Evolutionary conservation across 1,140 invertebrate genomes (phyloP).

Genomic region (Ectropis grisescens): DNA sequence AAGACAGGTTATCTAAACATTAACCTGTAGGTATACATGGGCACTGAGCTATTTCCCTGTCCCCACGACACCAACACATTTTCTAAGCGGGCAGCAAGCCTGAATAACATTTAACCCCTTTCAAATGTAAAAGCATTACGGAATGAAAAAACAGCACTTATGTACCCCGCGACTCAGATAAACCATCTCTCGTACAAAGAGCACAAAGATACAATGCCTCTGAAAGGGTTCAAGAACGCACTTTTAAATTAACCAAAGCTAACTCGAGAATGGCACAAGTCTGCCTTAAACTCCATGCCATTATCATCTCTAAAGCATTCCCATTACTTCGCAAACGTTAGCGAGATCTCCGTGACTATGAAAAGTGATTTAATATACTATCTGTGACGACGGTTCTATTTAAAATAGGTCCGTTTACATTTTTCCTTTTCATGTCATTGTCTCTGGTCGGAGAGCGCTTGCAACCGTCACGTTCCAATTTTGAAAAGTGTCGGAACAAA

Average conservation of each 20-base stretch:
- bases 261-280: conserved; percentile 31
- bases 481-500: conserved; percentile 70
- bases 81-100: conserved; percentile 56
- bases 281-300: conserved; percentile 15
- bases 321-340: not conserved
- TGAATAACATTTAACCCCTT: conserved; percentile 69
- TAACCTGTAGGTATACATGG: too few species aligned
- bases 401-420: conserved; percentile 65
- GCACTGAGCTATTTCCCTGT: conserved; percentile 33
- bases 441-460: conserved; percentile 60
- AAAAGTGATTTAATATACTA: conserved; percentile 46
- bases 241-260: conserved; percentile 63
- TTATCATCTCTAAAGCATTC: conserved; percentile 19
- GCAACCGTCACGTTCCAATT: conserved; percentile 69
- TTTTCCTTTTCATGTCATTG: conserved; percentile 70
- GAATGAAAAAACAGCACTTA: conserved; percentile 70
- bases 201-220: conserved; percentile 69
- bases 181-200: conserved; percentile 67
- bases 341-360: not conserved
- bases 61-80: conserved; percentile 57
- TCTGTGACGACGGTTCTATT: conserved; percentile 41
- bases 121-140: conserved; percentile 70
- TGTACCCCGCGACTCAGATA: conserved; percentile 66
- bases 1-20: too few species aligned
- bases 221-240: conserved; percentile 70